Evolutionary conservation across 2,113 vertebrate species (phyloP), one percentile per base, ranked within the genome.

Genomic region (Cisticola juncidis): DNA sequence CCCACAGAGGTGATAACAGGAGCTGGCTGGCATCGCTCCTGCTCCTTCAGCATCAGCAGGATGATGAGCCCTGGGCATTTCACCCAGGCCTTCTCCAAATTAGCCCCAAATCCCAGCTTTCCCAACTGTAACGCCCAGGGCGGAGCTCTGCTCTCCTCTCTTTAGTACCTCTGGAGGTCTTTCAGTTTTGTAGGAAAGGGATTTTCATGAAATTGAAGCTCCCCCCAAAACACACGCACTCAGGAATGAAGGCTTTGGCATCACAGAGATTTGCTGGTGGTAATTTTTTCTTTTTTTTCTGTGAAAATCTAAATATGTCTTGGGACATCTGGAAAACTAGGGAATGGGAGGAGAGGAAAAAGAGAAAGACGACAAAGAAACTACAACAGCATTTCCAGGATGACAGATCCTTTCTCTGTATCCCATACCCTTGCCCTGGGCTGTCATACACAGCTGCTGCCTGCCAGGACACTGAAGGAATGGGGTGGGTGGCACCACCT

Each of bases 1-100:
- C 94, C 92, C 94, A 93, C 92, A 56, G 93, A 96, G 94, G 92
- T 95, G 95, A 94, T 97, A 97, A 96, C 71, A 62, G 92, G 94
- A 94, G 85, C 93, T 96, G 92, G 92, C 95, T 97, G 95, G 90
- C 90, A 93, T 90, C 79, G 66, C 66, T 57, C 7, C 81, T 88
- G 93, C 90, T 95, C 73, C 90, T 93, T 87, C 95, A 88, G 92
- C 81, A 93, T 94, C 94, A 95, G 95, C 94, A 94, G 66, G 54
- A 88, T 93, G 86, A 80, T 7, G 68, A 93, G 82, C 60, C 76
- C 48, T 64, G 88, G 90, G 92, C 85, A 77, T 86, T 95, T 73
- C 60, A 74, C 85, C 86, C 92, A 74, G 90, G 57, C 71, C 79
- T 94, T 92, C 88, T 81, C 57, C 73, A 92, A 79, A 95, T 89